phyloP scores from a whole-genome alignment of 2,113 vertebrate species.

The Platichthys flesus region DNA sequence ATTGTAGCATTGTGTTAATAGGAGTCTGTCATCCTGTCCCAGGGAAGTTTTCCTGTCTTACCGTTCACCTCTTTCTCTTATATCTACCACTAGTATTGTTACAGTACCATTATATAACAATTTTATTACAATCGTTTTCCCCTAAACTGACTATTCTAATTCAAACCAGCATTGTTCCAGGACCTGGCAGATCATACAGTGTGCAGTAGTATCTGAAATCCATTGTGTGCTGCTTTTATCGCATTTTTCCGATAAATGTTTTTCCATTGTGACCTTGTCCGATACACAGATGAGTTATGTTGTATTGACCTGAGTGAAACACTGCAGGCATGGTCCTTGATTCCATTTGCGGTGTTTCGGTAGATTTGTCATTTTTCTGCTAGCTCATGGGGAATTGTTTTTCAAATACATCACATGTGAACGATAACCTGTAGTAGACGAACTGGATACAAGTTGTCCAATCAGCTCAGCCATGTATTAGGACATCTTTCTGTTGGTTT shows the following conservation, averaged over 20 bases:
- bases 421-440: too few relatives aligned
- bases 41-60: not conserved
- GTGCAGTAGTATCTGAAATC: too few relatives aligned
- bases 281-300: not conserved
- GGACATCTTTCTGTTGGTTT: not conserved
- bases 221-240: not conserved
- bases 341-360: not conserved
- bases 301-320: not conserved
- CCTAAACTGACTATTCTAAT: too few relatives aligned
- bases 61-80: not conserved
- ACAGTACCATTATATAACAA: too few relatives aligned
- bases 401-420: too few relatives aligned
- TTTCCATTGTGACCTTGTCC: too few relatives aligned
- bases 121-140: too few relatives aligned
- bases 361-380: not conserved
- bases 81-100: too few relatives aligned
- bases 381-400: not conserved
- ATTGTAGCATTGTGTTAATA: not conserved
- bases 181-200: too few relatives aligned
- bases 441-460: too few relatives aligned
- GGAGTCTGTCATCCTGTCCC: not conserved
- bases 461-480: too few relatives aligned
- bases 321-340: not conserved
- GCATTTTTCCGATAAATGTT: not conserved
- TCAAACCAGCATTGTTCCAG: too few relatives aligned